Conservation (phyloP, 2,797 vertebrate genomes). For the Micrastur ruficollis region DNA sequence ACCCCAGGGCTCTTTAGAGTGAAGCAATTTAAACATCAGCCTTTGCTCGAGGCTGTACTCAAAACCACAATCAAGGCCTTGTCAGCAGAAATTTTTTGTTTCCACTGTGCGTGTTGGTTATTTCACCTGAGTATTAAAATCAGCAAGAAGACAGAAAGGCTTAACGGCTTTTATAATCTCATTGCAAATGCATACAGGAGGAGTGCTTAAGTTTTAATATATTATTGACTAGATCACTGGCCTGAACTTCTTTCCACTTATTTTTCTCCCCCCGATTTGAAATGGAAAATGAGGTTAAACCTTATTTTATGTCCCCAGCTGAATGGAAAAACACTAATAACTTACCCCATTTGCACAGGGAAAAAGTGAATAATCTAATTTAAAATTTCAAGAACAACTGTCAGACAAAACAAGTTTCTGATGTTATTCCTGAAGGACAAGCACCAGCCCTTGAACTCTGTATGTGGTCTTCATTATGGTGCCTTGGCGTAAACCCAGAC, state of each 20-base stretch:
- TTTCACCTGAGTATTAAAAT: neutral
- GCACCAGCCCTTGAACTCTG: constrained; percentile 62
- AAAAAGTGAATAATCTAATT: constrained; percentile 9
- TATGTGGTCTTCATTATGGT: constrained; percentile 27
- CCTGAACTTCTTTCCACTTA: neutral
- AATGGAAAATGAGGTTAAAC: neutral
- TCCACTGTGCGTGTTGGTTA: neutral
- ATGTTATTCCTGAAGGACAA: constrained; percentile 50
- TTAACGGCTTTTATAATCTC: neutral
- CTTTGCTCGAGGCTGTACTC: neutral
- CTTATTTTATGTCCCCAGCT: neutral
- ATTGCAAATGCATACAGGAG: neutral
- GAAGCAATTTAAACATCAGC: neutral
- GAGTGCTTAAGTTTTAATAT: neutral
- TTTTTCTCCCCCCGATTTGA: neutral
- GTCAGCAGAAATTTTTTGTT: neutral
- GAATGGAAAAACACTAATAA: neutral
- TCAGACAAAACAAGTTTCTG: constrained; percentile 21
- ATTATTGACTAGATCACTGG: neutral
- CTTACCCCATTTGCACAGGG: neutral
- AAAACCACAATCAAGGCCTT: neutral
- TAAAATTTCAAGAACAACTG: constrained; percentile 22
- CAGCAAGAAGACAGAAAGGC: neutral
- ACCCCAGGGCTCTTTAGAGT: neutral
- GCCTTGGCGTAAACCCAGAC: constrained; percentile 43